Conservation (phyloP, 2,888 invertebrate genomes). For the Dynastes hyllus region DNA sequence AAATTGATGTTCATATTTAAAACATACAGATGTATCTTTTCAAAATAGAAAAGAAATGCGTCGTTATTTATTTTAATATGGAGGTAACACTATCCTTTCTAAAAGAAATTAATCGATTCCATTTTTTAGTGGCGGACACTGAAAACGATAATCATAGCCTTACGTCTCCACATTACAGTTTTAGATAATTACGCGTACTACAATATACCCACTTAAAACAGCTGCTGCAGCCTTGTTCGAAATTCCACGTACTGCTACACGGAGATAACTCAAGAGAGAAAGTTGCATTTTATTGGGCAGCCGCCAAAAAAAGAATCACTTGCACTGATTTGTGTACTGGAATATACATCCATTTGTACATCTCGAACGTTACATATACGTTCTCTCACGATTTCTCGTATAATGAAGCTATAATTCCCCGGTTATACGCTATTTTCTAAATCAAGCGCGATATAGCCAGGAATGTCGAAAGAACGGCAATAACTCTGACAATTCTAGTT, state of each 20-base stretch:
- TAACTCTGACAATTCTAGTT: constrained; percentile 6
- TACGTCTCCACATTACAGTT: not conserved
- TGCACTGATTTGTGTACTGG: constrained; percentile 2
- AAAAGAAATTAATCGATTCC: constrained; percentile 5
- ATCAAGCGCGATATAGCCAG: not conserved
- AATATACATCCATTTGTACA: not conserved
- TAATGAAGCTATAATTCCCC: not conserved
- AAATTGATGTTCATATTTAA: no score
- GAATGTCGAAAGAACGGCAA: not conserved
- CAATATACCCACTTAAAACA: not conserved
- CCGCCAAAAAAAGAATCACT: constrained; percentile 1
- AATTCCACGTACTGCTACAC: not conserved
- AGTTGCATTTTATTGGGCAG: constrained; percentile 10
- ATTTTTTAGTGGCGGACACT: not conserved
- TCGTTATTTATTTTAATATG: not conserved
- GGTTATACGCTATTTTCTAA: not conserved
- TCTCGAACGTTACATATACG: not conserved
- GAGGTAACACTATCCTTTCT: not conserved
- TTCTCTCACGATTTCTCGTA: not conserved
- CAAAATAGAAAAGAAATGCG: no score
- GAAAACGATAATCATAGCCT: constrained; percentile 4
- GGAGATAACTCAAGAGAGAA: constrained; percentile 11
- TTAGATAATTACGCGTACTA: not conserved
- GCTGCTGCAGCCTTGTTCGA: not conserved
- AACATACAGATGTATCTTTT: no score